Percentiles rank a stretch among this genome's conserved stretches.
phyloP scores from a whole-genome alignment of 2,797 vertebrate genomes.

The Limnodromus scolopaceus region DNA sequence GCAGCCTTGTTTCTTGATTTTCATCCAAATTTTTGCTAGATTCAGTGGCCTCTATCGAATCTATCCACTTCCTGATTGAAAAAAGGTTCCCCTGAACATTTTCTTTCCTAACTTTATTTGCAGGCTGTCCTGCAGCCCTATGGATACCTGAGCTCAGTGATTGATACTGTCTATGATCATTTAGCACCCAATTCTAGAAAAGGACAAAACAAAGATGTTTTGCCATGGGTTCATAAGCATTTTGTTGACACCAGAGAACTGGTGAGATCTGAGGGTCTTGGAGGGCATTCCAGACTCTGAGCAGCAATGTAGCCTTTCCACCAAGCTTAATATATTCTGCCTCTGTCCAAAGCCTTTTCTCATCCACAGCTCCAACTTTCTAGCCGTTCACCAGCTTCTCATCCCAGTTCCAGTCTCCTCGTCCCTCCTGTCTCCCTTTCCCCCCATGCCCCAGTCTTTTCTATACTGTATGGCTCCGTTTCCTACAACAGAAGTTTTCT shows the following conservation, averaged over 20 bases:
- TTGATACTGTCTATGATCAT: neutral
- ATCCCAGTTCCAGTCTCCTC: neutral
- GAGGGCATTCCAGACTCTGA: neutral
- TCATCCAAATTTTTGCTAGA: neutral
- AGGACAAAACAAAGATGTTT: neutral
- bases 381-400: neutral
- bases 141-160: neutral
- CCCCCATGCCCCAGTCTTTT: rapidly evolving
- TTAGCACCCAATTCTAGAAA: neutral
- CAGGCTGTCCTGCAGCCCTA: neutral
- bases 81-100: neutral
- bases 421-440: neutral
- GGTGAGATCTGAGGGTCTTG: neutral
- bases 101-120: neutral
- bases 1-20: neutral
- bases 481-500: neutral
- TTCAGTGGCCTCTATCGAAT: neutral
- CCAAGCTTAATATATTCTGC: neutral
- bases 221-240: neutral
- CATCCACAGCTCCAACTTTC: neutral
- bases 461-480: neutral
- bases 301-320: neutral
- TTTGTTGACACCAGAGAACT: neutral
- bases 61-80: neutral
- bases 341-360: neutral